Conservation (phyloP, 35 echinoderm and acorn worm genomes). For the Ophiothrix spiculata region DNA sequence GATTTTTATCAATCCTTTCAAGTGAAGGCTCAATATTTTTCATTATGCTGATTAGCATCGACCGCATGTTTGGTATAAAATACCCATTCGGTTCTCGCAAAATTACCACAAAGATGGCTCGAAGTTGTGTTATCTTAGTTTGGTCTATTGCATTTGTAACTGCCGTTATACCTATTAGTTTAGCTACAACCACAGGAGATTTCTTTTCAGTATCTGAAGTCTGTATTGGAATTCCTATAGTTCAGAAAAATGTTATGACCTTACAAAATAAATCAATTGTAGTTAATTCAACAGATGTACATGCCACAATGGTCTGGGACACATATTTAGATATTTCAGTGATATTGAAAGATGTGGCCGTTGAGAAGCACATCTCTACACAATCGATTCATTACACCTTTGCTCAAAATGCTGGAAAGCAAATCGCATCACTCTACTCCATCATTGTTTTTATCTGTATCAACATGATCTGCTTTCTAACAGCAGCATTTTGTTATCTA, state of each 20-base stretch:
- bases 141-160: neutral
- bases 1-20: slow-evolving; percentile 34
- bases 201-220: neutral
- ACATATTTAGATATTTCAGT: too few relatives aligned
- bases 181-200: neutral
- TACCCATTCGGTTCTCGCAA: neutral
- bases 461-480: slow-evolving; percentile 48
- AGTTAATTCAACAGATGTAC: too few relatives aligned
- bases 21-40: slow-evolving; percentile 50
- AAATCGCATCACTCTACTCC: slow-evolving; percentile 60
- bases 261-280: too few relatives aligned
- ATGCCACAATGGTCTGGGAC: too few relatives aligned
- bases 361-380: too few relatives aligned
- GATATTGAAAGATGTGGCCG: too few relatives aligned
- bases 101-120: neutral
- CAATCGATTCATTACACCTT: too few relatives aligned
- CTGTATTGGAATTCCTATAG: neutral
- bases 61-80: slow-evolving; percentile 30
- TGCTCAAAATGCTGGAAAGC: too few relatives aligned
- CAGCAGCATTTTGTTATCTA: slow-evolving; percentile 45
- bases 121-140: neutral
- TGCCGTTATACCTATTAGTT: neutral
- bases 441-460: slow-evolving; percentile 46
- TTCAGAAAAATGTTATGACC: too few relatives aligned
- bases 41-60: slow-evolving; percentile 41